A percentile compares a stretch with the other conserved stretches of the same genome.
These are phyloP conservation scores for Coturnix japonica DNA, from an alignment of 2,113 vertebrate species.

Conservation along the genomic window DNA sequence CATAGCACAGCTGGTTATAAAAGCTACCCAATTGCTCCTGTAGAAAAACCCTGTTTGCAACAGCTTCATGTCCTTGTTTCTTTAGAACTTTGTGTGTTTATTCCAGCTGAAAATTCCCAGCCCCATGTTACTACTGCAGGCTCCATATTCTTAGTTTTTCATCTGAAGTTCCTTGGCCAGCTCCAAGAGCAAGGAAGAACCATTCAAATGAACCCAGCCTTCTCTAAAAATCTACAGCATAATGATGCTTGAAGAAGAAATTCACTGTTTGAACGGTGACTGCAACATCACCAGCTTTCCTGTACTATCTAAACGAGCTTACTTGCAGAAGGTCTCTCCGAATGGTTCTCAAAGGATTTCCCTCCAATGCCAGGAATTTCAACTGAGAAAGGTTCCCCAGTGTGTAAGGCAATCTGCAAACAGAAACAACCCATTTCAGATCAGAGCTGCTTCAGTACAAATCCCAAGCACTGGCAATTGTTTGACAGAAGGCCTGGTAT, in stretches of 20 bases:
- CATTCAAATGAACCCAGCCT: background rate
- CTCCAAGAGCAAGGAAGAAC: background rate
- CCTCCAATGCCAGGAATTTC: constrained; percentile 89
- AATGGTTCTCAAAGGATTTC: constrained; percentile 92
- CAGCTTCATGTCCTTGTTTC: background rate
- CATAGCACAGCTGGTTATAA: background rate
- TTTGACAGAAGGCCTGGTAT: background rate
- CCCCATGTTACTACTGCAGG: background rate
- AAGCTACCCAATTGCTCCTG: background rate
- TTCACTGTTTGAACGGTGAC: accelerated
- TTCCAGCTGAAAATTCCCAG: background rate
- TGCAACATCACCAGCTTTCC: background rate
- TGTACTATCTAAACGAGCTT: constrained; percentile 39
- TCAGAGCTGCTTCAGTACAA: background rate
- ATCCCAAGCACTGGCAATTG: background rate
- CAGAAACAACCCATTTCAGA: constrained; percentile 2
- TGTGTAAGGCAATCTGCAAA: constrained; percentile 86
- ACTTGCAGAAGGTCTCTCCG: constrained; percentile 92
- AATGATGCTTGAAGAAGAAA: background rate
- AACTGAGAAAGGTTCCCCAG: constrained; percentile 88
- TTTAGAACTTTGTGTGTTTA: background rate
- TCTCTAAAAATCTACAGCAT: background rate
- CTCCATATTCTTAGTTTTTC: background rate
- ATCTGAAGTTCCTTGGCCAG: background rate
- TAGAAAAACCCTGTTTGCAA: background rate